These are phyloP conservation scores for Helicoverpa zea DNA, from an alignment of 1,140 invertebrate genomes.

Conservation along the genomic window DNA sequence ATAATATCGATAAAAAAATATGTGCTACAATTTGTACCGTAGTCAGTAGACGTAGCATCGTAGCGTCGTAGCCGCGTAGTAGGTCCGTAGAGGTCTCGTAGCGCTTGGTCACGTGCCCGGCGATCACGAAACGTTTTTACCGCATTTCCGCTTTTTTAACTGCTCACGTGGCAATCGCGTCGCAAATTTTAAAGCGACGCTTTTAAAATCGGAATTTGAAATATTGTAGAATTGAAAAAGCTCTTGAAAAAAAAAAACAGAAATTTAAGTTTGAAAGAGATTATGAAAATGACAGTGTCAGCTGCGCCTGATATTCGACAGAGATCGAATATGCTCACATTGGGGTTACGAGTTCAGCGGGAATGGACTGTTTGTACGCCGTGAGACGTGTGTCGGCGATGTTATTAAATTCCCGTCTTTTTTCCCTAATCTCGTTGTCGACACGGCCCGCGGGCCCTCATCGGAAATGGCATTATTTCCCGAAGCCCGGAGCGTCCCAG, in stretches of 20 bases:
- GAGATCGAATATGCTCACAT: neutral
- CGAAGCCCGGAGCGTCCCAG: constrained; percentile 73
- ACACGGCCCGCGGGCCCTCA: constrained; percentile 78
- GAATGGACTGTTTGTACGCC: constrained; percentile 60
- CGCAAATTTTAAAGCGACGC: constrained; percentile 40
- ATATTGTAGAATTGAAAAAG: neutral
- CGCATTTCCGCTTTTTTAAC: constrained; percentile 70
- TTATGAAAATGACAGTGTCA: neutral
- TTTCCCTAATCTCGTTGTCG: constrained; percentile 82
- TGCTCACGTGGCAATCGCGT: constrained; percentile 55
- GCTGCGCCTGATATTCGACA: neutral
- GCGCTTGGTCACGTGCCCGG: constrained; percentile 68
- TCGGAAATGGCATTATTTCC: constrained; percentile 85
- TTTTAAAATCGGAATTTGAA: constrained; percentile 33
- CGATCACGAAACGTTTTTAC: constrained; percentile 77
- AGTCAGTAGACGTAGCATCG: constrained; percentile 2
- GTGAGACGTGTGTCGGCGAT: constrained; percentile 70
- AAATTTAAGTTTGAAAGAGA: neutral
- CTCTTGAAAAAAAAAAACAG: neutral
- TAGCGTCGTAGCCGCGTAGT: constrained; percentile 32
- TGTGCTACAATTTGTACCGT: neutral
- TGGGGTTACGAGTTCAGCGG: constrained; percentile 14
- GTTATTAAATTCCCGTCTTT: constrained; percentile 84
- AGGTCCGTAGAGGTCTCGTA: constrained; percentile 40
- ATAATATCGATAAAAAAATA: neutral